Percentiles rank a stretch among this genome's conserved stretches.
phyloP scores from a whole-genome alignment of 2,888 invertebrate species.

The Sphaeridia pumilis region DNA sequence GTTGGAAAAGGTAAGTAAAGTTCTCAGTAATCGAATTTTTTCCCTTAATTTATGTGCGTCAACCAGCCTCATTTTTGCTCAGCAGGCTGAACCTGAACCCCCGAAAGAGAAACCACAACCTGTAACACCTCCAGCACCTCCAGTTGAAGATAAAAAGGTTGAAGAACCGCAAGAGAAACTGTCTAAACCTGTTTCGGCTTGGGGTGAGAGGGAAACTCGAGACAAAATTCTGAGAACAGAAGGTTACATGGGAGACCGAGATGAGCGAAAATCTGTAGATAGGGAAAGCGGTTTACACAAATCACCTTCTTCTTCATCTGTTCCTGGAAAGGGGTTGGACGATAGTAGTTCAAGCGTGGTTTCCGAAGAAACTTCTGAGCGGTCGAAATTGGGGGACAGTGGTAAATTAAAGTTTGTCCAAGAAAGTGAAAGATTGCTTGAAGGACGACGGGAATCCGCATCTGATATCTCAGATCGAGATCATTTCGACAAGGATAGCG shows the following conservation, averaged over 20 bases:
- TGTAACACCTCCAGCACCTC: slow-evolving; percentile 7
- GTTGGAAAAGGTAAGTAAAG: slow-evolving; percentile 13
- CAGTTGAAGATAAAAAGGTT: slow-evolving; percentile 1
- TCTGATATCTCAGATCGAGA: slow-evolving; percentile 14
- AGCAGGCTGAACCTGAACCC: too few relatives aligned
- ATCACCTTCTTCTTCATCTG: neutral
- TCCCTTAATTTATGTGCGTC: neutral
- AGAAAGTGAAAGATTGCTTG: too few relatives aligned
- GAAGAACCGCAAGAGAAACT: slow-evolving; percentile 3
- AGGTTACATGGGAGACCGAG: neutral
- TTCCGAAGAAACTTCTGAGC: neutral
- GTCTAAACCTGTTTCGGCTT: slow-evolving; percentile 15
- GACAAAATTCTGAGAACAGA: slow-evolving; percentile 10
- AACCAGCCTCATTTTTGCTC: neutral
- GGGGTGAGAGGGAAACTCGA: slow-evolving; percentile 17
- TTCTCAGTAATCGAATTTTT: neutral
- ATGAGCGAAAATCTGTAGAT: slow-evolving; percentile 10
- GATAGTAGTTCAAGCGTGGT: neutral
- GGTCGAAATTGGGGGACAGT: neutral
- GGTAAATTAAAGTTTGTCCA: too few relatives aligned
- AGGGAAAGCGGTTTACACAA: slow-evolving; percentile 1
- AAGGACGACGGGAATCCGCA: neutral
- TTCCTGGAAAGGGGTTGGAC: neutral
- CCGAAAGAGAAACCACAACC: too few relatives aligned
- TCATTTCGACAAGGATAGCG: slow-evolving; percentile 12